Evolutionary conservation across 2,888 invertebrate genomes (phyloP), one percentile per base, ranked within the genome.

Genomic region (Leptura quadrifasciata): DNA sequence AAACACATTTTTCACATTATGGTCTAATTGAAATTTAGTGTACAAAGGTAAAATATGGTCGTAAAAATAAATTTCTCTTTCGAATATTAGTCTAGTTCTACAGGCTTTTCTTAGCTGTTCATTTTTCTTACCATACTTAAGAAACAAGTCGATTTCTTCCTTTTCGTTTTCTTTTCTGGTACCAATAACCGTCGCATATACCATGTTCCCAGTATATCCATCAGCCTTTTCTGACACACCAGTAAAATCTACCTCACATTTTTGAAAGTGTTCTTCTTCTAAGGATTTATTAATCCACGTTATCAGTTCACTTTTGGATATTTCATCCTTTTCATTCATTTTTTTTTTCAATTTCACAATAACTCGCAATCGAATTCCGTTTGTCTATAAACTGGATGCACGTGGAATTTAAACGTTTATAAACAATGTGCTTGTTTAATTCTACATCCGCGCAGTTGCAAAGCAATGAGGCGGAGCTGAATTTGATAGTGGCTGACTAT

Each of bases 181-280:
- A 6, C 71, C 76, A 12, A 68, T 67, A 4, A 76, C 76, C 10
- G 65, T 75, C 17, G 78, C 74, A 35, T 79, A 79, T 2, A 65
- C 68, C 17, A 80, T 73, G 12, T 75, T 78, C 10, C 79, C 79
- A 20, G 75, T 70, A 35, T 76, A 79, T 1, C 77, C 77, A 20
- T 78, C 80, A 58, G 78, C 74, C 64, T 78, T 79, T 21, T 76
- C 77, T 10, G 74, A 64, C 12, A 63, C 72, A 8, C 77, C 79
- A 0, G 72, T 27, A 9, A 80, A 54, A 35, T 63, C 71, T 12
- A 79, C 20, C 52, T 77, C 68, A 52, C 61, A 71, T 5, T 61
- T 63, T n/a, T 57, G 21, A 4, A 77, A 54, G 21, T 72, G 52
- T 72, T 75, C 75, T n/a, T 60, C 74, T 67, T 75, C 24, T 20